phyloP scores from a whole-genome alignment of 2,797 vertebrate genomes.

The Anas bahamensis region DNA sequence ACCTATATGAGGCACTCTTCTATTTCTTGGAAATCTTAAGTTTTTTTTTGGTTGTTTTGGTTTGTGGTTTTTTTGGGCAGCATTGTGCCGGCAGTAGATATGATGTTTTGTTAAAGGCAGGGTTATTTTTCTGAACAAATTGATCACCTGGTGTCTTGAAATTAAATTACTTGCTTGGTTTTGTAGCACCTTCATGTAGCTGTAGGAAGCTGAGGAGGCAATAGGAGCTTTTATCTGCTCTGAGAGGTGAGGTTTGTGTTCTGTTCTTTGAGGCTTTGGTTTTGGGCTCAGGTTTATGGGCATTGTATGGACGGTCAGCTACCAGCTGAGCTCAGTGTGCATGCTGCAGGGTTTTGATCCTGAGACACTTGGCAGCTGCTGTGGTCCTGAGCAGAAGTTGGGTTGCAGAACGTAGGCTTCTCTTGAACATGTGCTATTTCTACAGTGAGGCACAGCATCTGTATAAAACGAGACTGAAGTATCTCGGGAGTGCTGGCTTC shows the following conservation, averaged over 20 bases:
- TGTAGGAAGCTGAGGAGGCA: background rate
- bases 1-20: background rate
- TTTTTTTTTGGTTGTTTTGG: background rate
- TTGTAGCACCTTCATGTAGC: background rate
- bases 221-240: background rate
- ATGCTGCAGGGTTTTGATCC: background rate
- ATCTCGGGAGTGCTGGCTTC: background rate
- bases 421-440: background rate
- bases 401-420: background rate
- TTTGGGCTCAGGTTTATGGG: background rate
- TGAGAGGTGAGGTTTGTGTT: background rate
- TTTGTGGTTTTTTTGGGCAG: background rate
- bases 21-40: background rate
- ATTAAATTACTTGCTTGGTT: background rate
- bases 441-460: background rate
- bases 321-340: background rate
- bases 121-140: background rate
- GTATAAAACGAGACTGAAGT: background rate
- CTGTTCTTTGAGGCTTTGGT: background rate
- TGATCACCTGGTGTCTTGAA: background rate
- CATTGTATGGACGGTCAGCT: background rate
- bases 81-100: background rate
- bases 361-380: fast-evolving
- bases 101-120: background rate
- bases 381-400: background rate